Evolutionary conservation across 2,888 invertebrate genomes (phyloP), one percentile per base, ranked within the genome.

Genomic region (Zeuzera pyrina): DNA sequence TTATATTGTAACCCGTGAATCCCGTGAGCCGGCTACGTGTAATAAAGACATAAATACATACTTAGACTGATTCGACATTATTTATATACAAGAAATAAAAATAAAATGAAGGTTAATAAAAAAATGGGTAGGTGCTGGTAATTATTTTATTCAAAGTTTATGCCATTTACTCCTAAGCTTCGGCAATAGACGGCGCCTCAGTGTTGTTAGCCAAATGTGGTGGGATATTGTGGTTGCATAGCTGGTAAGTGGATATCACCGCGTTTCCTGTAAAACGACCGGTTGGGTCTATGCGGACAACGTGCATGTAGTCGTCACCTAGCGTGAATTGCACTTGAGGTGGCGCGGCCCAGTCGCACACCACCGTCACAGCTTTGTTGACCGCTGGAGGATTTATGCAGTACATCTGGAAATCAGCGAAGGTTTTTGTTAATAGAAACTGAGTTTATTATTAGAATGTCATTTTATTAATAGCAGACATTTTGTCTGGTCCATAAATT

Each of bases 261-360:
- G 73, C 78, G 36, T 69, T 71, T 11, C 77, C 76, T 1, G 47
- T 46, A 43, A 51, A 78, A 6, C 53, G 49, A 1, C 68, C 66
- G 1, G 57, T 49, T 0, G 74, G 69, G 26, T 78, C 78, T 22
- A 65, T 65, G 2, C 78, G 65, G 1, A 72, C 57, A 1, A 79
- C 68, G 33, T 72, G 73, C 56, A 77, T 49, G 42, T 68, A 74
- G 1, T 71, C 72, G 29, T 79, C 78, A 0, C 68, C 71, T 2
- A 78, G 41, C 0, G 73, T 73, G 41, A 70, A 74, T 34, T 67
- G 57, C 0, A 78, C 73, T 29, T 66, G 67, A 1, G 78, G 78
- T 0, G 78, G 73, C 0, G 77, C 74, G 0, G 45, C 58, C 77
- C 77, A 77, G 43, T 79, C 79, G 49, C 78, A 79, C 0, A 77